phyloP scores from a whole-genome alignment of 2,113 vertebrate genomes.

The Psettodes erumei region DNA sequence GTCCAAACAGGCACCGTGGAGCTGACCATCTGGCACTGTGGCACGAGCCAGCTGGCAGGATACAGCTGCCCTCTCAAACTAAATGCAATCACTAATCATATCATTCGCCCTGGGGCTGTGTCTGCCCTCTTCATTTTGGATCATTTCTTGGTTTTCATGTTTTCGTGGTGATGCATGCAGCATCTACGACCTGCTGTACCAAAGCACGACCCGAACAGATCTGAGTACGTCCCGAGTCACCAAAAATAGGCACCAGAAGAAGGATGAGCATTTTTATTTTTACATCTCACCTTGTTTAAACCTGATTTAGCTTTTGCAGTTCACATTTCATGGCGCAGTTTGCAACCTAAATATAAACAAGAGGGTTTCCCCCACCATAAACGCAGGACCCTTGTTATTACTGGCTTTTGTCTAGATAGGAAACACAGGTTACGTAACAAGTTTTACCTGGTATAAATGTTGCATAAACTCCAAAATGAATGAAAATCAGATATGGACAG shows the following conservation, averaged over 20 bases:
- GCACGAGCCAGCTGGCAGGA: conserved; percentile 33
- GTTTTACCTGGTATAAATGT: background rate
- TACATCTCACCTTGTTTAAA: background rate
- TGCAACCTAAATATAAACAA: background rate
- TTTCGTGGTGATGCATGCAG: background rate
- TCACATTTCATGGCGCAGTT: background rate
- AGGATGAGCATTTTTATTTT: background rate
- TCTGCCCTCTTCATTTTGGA: background rate
- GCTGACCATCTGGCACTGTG: conserved; percentile 28
- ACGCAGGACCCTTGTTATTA: background rate
- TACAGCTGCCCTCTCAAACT: conserved; percentile 12
- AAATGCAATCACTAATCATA: conserved; percentile 29
- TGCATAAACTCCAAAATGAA: background rate
- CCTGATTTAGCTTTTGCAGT: background rate
- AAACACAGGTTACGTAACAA: too few species aligned
- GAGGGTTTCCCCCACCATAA: background rate
- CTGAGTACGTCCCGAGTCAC: background rate
- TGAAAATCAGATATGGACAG: too few species aligned
- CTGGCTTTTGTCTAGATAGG: background rate
- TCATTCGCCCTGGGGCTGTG: background rate
- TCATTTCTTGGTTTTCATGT: conserved; percentile 6
- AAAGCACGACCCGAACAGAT: background rate
- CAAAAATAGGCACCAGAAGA: background rate
- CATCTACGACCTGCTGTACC: background rate
- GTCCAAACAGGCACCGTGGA: conserved; percentile 11